These are phyloP conservation scores for Rousettus madagascariensis DNA, from an alignment of 2,797 vertebrate species.

Conservation along the genomic window DNA sequence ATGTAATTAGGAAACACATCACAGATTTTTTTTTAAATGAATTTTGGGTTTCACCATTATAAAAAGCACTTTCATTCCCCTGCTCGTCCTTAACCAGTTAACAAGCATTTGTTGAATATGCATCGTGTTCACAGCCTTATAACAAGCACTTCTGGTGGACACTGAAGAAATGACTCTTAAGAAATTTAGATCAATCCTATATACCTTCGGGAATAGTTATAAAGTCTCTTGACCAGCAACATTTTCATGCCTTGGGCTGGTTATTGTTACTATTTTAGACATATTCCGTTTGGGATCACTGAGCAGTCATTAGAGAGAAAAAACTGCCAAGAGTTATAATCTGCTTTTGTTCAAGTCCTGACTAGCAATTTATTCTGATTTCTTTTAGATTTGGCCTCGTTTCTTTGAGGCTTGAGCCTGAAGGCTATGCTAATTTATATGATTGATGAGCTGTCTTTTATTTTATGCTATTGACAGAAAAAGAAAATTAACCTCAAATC, in stretches of 20 bases:
- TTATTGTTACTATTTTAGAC: background rate
- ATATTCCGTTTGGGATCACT: background rate
- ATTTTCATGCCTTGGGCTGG: background rate
- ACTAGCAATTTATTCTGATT: constrained; percentile 27
- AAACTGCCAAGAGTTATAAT: background rate
- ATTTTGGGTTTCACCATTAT: background rate
- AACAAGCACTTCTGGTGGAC: background rate
- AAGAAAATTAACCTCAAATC: constrained; percentile 46
- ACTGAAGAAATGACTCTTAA: background rate
- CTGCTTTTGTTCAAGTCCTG: constrained; percentile 43
- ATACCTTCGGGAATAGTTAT: background rate
- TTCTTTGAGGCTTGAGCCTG: constrained; percentile 44
- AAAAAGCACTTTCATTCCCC: background rate
- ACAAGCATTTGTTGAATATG: background rate
- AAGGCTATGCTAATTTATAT: constrained; percentile 50
- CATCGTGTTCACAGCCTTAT: background rate
- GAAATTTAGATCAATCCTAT: background rate
- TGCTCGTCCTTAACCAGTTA: background rate
- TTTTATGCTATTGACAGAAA: constrained; percentile 49
- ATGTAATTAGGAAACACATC: background rate
- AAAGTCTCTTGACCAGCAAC: background rate
- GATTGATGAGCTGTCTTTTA: constrained; percentile 63
- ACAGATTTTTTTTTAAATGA: background rate
- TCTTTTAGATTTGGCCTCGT: constrained; percentile 44
- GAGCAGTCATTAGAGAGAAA: background rate